These are phyloP conservation scores for Columba livia DNA, from an alignment of 2,113 vertebrate genomes.

Conservation along the genomic window DNA sequence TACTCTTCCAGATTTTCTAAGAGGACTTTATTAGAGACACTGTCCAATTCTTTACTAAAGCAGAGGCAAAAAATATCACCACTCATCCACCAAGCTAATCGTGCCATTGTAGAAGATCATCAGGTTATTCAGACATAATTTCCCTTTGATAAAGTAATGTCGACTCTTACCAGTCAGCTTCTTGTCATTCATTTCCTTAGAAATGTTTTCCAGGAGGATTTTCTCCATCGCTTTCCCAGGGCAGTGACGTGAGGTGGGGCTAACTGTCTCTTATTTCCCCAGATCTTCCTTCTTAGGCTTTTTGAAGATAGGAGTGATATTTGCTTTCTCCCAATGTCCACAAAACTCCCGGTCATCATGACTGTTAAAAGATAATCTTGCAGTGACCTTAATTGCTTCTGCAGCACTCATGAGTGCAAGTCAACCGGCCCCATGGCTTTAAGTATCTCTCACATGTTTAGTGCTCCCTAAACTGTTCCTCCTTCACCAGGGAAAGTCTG, in stretches of 20 bases:
- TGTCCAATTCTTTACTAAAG: too few relatives aligned
- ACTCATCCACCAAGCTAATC: too few relatives aligned
- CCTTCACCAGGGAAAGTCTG: background rate
- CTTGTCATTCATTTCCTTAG: background rate
- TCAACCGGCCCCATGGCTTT: background rate
- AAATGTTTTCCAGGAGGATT: background rate
- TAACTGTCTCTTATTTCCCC: background rate
- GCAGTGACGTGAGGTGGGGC: background rate
- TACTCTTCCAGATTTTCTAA: background rate
- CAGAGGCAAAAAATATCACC: too few relatives aligned
- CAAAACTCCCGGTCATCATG: too few relatives aligned
- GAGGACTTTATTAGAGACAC: background rate
- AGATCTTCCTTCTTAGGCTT: background rate
- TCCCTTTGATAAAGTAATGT: background rate
- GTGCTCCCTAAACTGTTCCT: background rate
- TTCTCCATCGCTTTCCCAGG: background rate
- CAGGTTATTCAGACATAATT: background rate
- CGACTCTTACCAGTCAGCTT: background rate
- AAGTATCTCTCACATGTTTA: background rate
- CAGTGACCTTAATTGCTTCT: background rate
- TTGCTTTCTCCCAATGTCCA: too few relatives aligned
- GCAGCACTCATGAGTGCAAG: background rate
- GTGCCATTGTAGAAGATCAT: background rate
- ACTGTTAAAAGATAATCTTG: background rate
- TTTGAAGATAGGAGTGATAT: too few relatives aligned